These are phyloP conservation scores for Jaculus jaculus DNA, from an alignment of 2,113 vertebrate species.

Conservation along the genomic window DNA sequence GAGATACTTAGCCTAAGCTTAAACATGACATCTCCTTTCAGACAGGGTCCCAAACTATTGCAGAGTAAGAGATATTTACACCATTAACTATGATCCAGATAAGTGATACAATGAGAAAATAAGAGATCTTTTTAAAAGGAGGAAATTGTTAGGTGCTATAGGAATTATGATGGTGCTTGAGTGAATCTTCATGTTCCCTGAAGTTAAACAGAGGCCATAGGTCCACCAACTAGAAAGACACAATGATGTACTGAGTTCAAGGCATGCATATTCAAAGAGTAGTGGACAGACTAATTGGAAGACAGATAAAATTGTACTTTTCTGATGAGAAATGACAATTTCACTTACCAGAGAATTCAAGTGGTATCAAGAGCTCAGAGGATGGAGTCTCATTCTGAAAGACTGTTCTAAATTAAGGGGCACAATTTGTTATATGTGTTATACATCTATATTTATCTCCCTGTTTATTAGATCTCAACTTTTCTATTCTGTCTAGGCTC, in stretches of 20 bases:
- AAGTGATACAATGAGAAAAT: neutral
- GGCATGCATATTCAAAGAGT: fast-evolving
- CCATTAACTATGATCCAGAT: neutral
- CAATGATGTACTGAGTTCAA: neutral
- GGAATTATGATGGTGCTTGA: neutral
- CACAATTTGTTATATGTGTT: too few species aligned
- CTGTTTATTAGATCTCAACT: neutral
- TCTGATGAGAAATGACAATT: neutral
- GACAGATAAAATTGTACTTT: neutral
- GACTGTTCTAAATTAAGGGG: too few species aligned
- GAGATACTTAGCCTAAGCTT: neutral
- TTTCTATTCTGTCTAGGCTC: neutral
- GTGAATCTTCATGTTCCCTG: neutral
- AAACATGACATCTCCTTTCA: neutral
- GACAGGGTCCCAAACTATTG: neutral
- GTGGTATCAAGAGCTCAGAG: neutral
- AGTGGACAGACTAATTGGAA: neutral
- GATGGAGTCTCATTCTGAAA: neutral
- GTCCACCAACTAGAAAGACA: neutral
- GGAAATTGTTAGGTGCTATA: neutral
- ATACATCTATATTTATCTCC: neutral
- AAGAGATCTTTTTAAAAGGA: neutral
- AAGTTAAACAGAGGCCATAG: neutral
- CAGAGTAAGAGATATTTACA: neutral
- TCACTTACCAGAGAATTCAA: neutral